phyloP scores from a whole-genome alignment of 2,113 vertebrate species.

The Ascaphus truei region DNA sequence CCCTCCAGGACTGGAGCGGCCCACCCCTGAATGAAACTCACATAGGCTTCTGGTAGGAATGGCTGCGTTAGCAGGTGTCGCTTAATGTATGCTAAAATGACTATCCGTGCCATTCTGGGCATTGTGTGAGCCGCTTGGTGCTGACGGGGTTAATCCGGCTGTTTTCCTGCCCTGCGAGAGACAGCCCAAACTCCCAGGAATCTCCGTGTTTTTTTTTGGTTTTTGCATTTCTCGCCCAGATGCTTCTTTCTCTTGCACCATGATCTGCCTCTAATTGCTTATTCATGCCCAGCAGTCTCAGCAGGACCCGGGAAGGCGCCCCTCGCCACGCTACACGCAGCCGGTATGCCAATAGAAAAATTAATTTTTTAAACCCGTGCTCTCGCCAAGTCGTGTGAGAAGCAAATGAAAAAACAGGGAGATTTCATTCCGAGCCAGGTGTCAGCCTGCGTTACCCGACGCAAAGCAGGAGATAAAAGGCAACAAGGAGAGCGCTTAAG shows the following conservation, averaged over 20 bases:
- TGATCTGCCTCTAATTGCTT: constrained; percentile 34
- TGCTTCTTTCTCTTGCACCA: constrained; percentile 26
- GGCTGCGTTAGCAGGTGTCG: too few relatives aligned
- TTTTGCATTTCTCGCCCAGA: constrained; percentile 31
- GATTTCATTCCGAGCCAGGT: constrained; percentile 30
- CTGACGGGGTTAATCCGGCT: too few relatives aligned
- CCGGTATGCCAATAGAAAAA: constrained; percentile 34
- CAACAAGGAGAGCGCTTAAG: constrained; percentile 30
- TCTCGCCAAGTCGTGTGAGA: constrained; percentile 34
- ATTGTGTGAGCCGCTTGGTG: too few relatives aligned
- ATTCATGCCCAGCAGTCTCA: constrained; percentile 32
- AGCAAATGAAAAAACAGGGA: constrained; percentile 33
- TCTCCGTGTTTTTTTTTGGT: too few relatives aligned
- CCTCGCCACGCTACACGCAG: constrained; percentile 15
- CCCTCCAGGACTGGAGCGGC: too few relatives aligned
- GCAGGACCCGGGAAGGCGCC: constrained; percentile 29
- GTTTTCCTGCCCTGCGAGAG: too few relatives aligned
- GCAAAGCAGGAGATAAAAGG: constrained; percentile 34
- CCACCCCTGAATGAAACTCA: too few relatives aligned
- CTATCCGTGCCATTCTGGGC: too few relatives aligned
- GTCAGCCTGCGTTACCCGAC: constrained; percentile 28
- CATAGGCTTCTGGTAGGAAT: too few relatives aligned
- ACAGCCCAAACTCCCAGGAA: too few relatives aligned
- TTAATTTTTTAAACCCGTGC: constrained; percentile 38
- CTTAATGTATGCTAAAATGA: too few relatives aligned